Base-by-base conservation (phyloP, 2,113 vertebrate species). In the Dicerorhinus sumatrensis region DNA sequence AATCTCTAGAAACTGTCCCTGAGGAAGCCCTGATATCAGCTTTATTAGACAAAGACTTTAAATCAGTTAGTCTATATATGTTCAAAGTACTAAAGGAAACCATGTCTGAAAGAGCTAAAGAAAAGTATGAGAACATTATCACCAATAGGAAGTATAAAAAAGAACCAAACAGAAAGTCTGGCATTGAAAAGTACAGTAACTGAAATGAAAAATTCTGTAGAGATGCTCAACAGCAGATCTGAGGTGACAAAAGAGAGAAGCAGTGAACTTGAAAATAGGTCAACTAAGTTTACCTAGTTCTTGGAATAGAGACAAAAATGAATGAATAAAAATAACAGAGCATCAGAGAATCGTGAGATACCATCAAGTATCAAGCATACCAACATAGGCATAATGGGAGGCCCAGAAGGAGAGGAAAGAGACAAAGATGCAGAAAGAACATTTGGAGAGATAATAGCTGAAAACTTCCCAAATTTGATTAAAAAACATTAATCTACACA, bases 21-120 rank as follows among this genome's bases (percentile, higher is more conserved):
- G 54, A 92, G 46, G 48, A 89, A 88, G 5, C 2, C 54, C 16
- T 81, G 16, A 51, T 70, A 13, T 91, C 60, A 54, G 54, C 77
- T 82, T 93, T 89, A 83, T 31, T 65, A 56, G 7, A 63, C 14
- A 65, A 80, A 87, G 21, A 31, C 9, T 48, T 91, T 83, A 79
- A 96, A 63, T 58, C 4, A 60, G 31, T 75, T 80, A 89, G 36
- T 95, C 81, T 91, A 85, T 29, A 77, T 92, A 58, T 51, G 0
- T 48, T 95, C 42, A 84, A 91, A 88, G 11, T 83, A 77, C 62
- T 82, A 77, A 83, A 89, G 46, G 75, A 93, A 79, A 54, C 2
- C 36, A 46, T 76, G 9, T 60, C 51, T 70, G 60, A 62, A 62
- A 63, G 25, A 93, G 63, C 7, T 39, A 70, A 82, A 33, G 18